A percentile compares a stretch with the other conserved stretches of the same genome.
phyloP scores from a whole-genome alignment of 2,113 vertebrate species.

The Mesembrinibis cayennensis region DNA sequence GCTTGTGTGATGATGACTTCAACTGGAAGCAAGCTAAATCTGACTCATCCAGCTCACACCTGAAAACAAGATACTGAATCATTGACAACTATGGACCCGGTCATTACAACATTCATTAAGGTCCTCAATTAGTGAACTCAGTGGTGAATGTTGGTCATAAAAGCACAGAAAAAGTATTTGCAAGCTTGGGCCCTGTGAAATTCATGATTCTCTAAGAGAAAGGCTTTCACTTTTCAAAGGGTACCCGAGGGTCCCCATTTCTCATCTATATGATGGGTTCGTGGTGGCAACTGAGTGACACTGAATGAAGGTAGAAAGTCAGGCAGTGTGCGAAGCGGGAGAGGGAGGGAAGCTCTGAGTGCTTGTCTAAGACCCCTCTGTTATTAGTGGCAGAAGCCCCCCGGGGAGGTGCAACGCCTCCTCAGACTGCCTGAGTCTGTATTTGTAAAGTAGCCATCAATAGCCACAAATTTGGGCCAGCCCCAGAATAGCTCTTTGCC shows the following conservation, averaged over 20 bases:
- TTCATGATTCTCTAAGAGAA: neutral
- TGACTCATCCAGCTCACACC: neutral
- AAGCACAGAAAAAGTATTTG: neutral
- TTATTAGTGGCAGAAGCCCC: neutral
- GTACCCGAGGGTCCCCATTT: neutral
- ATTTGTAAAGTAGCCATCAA: neutral
- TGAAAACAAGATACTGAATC: neutral
- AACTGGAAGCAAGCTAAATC: neutral
- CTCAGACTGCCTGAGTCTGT: neutral
- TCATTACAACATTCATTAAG: neutral
- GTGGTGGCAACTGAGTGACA: neutral
- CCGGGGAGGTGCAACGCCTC: neutral
- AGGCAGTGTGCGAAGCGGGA: neutral
- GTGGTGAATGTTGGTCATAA: neutral
- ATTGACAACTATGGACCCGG: neutral
- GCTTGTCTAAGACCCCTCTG: neutral
- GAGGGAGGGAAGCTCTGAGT: neutral
- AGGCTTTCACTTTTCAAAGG: neutral
- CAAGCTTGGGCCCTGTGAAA: neutral
- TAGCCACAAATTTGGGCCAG: neutral
- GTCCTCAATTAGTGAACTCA: neutral
- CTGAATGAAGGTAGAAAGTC: neutral
- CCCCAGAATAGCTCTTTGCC: neutral
- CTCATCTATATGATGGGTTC: accelerated
- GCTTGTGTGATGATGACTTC: neutral